A percentile compares a stretch with the other conserved stretches of the same genome.
These are phyloP conservation scores for Piscicola geometra DNA, from an alignment of 2,888 invertebrate species.

Conservation along the genomic window DNA sequence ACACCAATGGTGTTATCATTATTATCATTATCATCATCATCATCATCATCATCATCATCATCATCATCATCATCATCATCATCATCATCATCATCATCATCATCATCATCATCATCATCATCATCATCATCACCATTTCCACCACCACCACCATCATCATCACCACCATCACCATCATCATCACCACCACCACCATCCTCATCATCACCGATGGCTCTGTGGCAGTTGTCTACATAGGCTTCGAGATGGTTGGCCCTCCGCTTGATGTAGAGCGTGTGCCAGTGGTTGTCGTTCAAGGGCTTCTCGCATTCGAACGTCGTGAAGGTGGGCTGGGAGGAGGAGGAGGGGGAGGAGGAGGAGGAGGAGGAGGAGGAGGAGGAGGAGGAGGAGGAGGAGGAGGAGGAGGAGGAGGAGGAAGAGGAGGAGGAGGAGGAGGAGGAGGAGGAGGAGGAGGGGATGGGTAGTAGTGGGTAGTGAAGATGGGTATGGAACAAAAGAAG, in stretches of 20 bases:
- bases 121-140: no score
- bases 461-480: not conserved
- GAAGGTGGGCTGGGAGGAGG: conserved; percentile 1
- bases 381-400: no score
- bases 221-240: conserved; percentile 50
- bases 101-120: conserved; percentile 28
- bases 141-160: no score
- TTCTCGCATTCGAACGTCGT: conserved; percentile 33
- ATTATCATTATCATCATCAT: conserved; percentile 18
- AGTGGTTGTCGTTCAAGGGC: conserved; percentile 50
- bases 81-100: conserved; percentile 32
- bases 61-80: conserved; percentile 30
- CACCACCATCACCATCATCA: no score
- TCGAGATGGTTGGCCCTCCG: conserved; percentile 51
- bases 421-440: no score
- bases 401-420: no score
- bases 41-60: not conserved
- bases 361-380: no score
- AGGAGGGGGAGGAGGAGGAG: no score
- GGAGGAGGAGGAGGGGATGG: no score
- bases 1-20: no score
- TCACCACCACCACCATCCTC: no score
- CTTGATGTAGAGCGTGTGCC: conserved; percentile 53
- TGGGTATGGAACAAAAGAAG: not conserved
- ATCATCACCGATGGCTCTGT: conserved; percentile 11